Evolutionary conservation across 2,888 invertebrate species (phyloP).

Genomic region (Eupeodes latifasciatus): DNA sequence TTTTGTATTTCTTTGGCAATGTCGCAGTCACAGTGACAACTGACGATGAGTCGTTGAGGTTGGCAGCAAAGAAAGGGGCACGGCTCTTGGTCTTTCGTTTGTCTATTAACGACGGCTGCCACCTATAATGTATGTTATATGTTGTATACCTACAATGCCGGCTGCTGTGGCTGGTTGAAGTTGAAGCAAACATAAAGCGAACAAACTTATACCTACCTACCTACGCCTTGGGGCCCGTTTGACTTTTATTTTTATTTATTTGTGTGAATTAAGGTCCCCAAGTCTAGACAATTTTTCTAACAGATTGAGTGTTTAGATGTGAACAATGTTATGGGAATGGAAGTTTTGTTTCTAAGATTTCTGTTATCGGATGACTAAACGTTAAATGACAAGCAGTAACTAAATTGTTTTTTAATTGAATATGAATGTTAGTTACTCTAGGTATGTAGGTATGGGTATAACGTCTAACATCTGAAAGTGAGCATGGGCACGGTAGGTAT

Average conservation of each 20-base stretch:
- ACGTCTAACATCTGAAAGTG: no score
- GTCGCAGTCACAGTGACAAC: neutral
- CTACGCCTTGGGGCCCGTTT: constrained; percentile 52
- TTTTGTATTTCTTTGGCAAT: constrained; percentile 1
- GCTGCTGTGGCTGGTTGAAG: constrained; percentile 1
- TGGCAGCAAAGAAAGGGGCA: constrained; percentile 61
- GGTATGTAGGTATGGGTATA: no score
- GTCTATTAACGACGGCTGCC: constrained; percentile 46
- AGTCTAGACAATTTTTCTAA: constrained; percentile 71
- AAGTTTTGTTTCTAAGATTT: constrained; percentile 26
- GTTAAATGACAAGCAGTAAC: neutral
- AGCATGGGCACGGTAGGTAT: no score
- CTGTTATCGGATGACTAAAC: neutral
- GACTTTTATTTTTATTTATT: constrained; percentile 37
- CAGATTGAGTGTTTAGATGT: constrained; percentile 45
- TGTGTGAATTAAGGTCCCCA: constrained; percentile 69
- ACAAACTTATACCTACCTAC: constrained; percentile 49
- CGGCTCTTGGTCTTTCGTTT: constrained; percentile 57
- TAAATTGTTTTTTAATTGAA: neutral
- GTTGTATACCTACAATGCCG: neutral
- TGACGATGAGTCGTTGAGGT: no score
- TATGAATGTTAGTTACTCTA: neutral
- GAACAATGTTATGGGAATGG: neutral
- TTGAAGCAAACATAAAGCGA: constrained; percentile 52
- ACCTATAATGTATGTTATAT: neutral